Evolutionary conservation across 2,113 vertebrate species (phyloP).

Genomic region (Siniperca chuatsi): DNA sequence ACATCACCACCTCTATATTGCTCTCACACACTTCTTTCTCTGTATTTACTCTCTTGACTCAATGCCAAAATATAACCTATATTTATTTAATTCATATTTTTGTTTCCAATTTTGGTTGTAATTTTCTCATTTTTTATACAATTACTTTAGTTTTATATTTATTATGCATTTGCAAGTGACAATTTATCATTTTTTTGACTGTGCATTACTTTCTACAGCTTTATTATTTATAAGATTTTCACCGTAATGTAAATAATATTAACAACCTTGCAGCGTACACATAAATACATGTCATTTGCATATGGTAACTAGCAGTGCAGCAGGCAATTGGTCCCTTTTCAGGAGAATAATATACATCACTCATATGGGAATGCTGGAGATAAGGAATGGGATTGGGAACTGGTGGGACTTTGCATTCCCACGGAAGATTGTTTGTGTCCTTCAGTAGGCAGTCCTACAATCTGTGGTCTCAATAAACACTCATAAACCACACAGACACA

Average conservation of each 20-base stretch:
- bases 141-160: neutral
- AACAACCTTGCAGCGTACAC: neutral
- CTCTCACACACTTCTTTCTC: neutral
- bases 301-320: neutral
- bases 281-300: slow-evolving; percentile 6
- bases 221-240: neutral
- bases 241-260: neutral
- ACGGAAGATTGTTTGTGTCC: slow-evolving; percentile 76
- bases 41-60: neutral
- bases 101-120: neutral
- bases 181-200: neutral
- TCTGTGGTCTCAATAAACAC: slow-evolving; percentile 78
- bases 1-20: neutral
- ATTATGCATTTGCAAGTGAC: neutral
- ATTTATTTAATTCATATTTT: neutral
- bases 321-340: slow-evolving; percentile 21
- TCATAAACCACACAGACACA: slow-evolving; percentile 74
- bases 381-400: slow-evolving; percentile 81
- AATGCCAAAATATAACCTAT: neutral
- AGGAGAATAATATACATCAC: slow-evolving; percentile 51
- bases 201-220: neutral
- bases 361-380: slow-evolving; percentile 75
- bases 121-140: neutral
- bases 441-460: slow-evolving; percentile 63
- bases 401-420: slow-evolving; percentile 77